These are phyloP conservation scores for Erinaceus europaeus DNA, from an alignment of 2,113 vertebrate genomes.

Conservation along the genomic window DNA sequence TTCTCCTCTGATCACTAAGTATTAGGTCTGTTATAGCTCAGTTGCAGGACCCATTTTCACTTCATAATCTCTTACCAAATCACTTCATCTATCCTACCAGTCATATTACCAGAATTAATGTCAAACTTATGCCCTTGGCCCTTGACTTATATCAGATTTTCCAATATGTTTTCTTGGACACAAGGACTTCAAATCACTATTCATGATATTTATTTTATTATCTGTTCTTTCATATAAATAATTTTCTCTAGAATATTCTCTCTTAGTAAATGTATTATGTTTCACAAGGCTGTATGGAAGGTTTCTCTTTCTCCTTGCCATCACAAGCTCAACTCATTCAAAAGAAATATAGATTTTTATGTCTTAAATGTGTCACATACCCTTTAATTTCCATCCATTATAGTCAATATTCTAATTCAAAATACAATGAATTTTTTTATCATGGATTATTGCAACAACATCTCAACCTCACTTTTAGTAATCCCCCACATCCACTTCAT, in stretches of 20 bases:
- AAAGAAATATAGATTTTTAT: background rate
- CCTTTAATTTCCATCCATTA: background rate
- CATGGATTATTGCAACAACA: background rate
- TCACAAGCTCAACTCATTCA: background rate
- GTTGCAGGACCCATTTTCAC: too few relatives aligned
- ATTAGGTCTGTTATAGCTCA: too few relatives aligned
- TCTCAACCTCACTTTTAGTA: background rate
- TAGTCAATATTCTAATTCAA: background rate
- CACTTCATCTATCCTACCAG: background rate
- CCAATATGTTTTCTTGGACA: background rate
- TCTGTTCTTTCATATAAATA: background rate
- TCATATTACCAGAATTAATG: background rate
- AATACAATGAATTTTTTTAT: background rate
- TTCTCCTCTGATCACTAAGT: too few relatives aligned
- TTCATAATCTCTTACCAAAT: background rate
- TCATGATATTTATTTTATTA: background rate
- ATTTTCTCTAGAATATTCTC: background rate
- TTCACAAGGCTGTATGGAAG: background rate
- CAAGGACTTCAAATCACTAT: background rate
- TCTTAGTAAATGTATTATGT: background rate
- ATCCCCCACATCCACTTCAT: background rate
- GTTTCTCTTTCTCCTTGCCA: background rate
- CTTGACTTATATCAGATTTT: background rate
- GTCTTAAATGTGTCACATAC: background rate
- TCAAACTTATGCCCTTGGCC: background rate